A percentile compares a stretch with the other conserved stretches of the same genome.
Conservation (phyloP, 2,113 vertebrate genomes). For the Mystacornis crossleyi region DNA sequence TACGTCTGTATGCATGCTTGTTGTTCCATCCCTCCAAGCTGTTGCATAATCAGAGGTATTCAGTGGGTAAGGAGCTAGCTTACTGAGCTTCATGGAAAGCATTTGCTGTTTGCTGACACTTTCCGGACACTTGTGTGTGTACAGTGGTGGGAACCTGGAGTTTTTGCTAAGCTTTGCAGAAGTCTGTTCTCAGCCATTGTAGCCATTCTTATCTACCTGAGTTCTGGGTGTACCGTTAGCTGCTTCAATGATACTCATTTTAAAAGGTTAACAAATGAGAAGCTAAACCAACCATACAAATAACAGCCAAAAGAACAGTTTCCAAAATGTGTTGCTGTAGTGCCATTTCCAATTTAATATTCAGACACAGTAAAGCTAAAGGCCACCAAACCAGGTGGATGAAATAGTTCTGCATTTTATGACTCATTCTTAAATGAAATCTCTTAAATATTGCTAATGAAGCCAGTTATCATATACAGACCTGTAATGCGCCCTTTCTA, state of each 20-base stretch:
- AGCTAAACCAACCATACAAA: slow-evolving; percentile 87
- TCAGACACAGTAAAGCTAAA: slow-evolving; percentile 79
- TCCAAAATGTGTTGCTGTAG: slow-evolving; percentile 80
- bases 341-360: slow-evolving; percentile 82
- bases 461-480: slow-evolving; percentile 74
- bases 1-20: neutral
- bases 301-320: slow-evolving; percentile 84
- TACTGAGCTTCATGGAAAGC: neutral
- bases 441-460: slow-evolving; percentile 87
- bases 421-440: slow-evolving; percentile 80
- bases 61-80: neutral
- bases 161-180: slow-evolving; percentile 50
- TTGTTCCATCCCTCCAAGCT: neutral
- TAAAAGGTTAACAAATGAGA: slow-evolving; percentile 86
- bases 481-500: slow-evolving; percentile 75
- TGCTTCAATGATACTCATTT: slow-evolving; percentile 76
- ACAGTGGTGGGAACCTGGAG: slow-evolving; percentile 21
- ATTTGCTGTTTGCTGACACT: slow-evolving; percentile 14
- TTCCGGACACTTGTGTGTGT: neutral
- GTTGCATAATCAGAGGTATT: neutral
- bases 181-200: slow-evolving; percentile 17
- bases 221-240: slow-evolving; percentile 65
- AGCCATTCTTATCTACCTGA: slow-evolving; percentile 53
- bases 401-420: slow-evolving; percentile 81
- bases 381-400: slow-evolving; percentile 82